Evolutionary conservation across 2,888 invertebrate genomes (phyloP), one percentile per base, ranked within the genome.

Genomic region (Drosophila nr. perissopoda): DNA sequence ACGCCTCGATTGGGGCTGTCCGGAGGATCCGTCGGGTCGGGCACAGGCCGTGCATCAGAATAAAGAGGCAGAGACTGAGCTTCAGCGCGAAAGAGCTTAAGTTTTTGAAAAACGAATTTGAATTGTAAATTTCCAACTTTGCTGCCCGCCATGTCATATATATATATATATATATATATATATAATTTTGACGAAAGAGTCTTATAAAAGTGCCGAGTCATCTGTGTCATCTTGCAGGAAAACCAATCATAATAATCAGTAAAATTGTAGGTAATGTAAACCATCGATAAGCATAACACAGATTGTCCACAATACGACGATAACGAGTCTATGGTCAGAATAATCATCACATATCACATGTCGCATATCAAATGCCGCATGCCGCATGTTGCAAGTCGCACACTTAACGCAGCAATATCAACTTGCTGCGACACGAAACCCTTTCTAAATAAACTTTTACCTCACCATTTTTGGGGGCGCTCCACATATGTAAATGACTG

Each of bases 1-100:
- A 54, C 90, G 93, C 1, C 80, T 88, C 0, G 93, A 93, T 71
- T 93, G 93, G 93, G 93, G 93, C 31, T 93, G 93, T 38, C 91
- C 93, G 0, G 92, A 93, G 70, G 93, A 93, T 88, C 93, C 93
- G 0, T 93, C 93, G 2, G 93, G 93, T 0, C 80, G 93, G 7
- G 93, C 92, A 10, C 93, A 93, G 81, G 86, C 90, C 16, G 91
- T 90, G 29, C 93, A 93, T 74, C 90, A 91, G 69, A 75, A 75
- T 72, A 40, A 70, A 76, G 16, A 25, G 25, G 60, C 54, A 25
- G 21, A 36, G 81, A 81, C 85, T 89, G 81, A 74, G n/a, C 5
- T n/a, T n/a, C 4, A 27, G 6, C 33, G 33, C 33, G 53, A 53
- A 13, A 38, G 27, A 56, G 8, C 46, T 25, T 46, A 25, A 46